Evolutionary conservation across 2,888 invertebrate genomes (phyloP), one percentile per base, ranked within the genome.

Genomic region (Amphipyra berbera): DNA sequence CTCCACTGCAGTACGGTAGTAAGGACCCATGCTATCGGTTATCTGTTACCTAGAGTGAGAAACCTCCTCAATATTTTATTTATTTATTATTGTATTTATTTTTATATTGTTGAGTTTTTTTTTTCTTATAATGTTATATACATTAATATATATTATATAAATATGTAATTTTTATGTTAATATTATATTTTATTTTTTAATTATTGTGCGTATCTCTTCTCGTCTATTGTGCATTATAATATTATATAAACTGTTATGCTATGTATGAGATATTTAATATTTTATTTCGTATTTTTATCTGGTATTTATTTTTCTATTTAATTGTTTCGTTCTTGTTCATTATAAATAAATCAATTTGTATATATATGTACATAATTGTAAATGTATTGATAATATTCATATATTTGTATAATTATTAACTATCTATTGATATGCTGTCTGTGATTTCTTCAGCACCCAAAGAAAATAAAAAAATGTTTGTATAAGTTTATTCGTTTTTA

Each of bases 401-500:
- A 6, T 13, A 10, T 35, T 33, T 35, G 9, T 52, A 54, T 12
- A 4, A 15, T 1, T 44, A 55, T 44, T 21, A 21, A 2, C 3
- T 61, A 48, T 37, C 2, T 64, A 59, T 15, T 47, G 6, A 15
- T 44, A 14, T 54, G 37, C 2, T 54, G 2, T 54, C 9, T 52
- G 0, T 48, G 1, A 49, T 21, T 61, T 38, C 67, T 79, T 71
- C 57, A 60, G 82, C 84, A 84, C 81, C 59, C 59, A 78, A 76
- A 74, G 56, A 76, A 71, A 83, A 78, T 79, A 77, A 78, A 76
- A 38, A 40, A 41, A n/a, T n/a, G 38, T 61, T 63, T 60, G 37
- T 53, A 35, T 27, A 27, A 27, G 27, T 27, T 21, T 42, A 8
- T 6, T 8, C 10, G 42, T 42, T 41, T 37, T 37, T 10, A 10